Percentiles rank a stretch among this genome's conserved stretches.
Conservation (phyloP, 2,113 vertebrate species). For the Lutjanus erythropterus region DNA sequence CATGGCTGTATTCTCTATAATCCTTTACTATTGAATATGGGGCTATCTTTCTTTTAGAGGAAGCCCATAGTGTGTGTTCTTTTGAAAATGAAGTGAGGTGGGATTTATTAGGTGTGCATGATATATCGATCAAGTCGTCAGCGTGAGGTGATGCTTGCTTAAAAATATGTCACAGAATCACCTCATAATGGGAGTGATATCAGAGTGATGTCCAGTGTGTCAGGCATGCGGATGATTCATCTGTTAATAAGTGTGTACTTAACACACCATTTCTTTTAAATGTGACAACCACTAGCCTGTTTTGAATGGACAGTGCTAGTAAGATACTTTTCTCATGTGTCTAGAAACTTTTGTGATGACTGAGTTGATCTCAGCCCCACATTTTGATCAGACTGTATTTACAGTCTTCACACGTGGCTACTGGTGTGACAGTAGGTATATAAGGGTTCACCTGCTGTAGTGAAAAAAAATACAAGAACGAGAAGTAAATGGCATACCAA, state of each 20-base stretch:
- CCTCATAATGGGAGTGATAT: neutral
- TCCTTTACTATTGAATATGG: slow-evolving; percentile 74
- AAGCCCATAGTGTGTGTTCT: slow-evolving; percentile 44
- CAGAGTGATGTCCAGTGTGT: neutral
- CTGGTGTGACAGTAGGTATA: fast-evolving
- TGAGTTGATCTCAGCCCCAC: slow-evolving; percentile 1
- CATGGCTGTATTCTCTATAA: slow-evolving; percentile 77
- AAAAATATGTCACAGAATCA: slow-evolving; percentile 6
- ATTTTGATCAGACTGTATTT: neutral
- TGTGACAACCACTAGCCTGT: neutral
- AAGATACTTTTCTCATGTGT: neutral
- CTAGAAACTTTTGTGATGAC: slow-evolving; percentile 10
- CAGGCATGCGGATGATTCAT: neutral
- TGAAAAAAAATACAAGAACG: neutral
- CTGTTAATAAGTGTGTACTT: neutral
- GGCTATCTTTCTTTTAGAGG: slow-evolving; percentile 50
- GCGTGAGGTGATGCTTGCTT: slow-evolving; percentile 6
- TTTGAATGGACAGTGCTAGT: neutral
- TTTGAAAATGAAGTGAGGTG: slow-evolving; percentile 54
- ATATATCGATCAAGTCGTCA: slow-evolving; percentile 48
- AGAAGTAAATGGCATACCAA: neutral
- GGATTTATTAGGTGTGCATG: slow-evolving; percentile 54
- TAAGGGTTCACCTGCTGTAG: neutral
- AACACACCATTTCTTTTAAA: neutral
- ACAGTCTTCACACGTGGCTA: neutral